Evolutionary conservation across 2,797 vertebrate species (phyloP), one percentile per base, ranked within the genome.

Genomic region (Vipera ursinii): DNA sequence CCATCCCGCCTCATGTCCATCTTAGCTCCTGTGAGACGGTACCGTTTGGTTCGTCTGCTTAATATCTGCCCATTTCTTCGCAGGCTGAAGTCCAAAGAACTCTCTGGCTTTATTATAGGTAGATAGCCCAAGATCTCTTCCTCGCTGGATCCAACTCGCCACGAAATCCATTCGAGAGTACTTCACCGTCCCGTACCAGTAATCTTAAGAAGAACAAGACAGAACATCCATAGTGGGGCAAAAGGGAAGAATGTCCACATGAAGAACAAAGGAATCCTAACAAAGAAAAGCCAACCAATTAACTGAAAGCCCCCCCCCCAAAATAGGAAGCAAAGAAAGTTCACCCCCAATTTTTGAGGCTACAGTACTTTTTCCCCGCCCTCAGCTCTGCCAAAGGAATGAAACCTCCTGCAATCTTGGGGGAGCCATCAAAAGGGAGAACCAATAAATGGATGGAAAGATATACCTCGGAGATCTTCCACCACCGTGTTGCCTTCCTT

Each of bases 51-150:
- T 91, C 86, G 55, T n/a, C 28, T 44, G 86, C 10, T 20, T 32
- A 24, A 88, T 90, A 6, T 82, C 90, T 26, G 17, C 5, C 98
- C 98, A 99, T 5, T 94, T 97, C 22, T 94, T 94, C 1, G 98
- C 95, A 14, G 97, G 95, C 3, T 93, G 12, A 92, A 99, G 91
- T 90, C 97, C 97, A 89, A 99, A 97, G 57, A 93, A 97, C 86
- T 97, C 95, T 92, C 98, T 97, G 94, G 98, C 97, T 94, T 98
- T 97, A 44, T 91, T 98, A 90, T 99, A 99, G 94, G 98, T 98
- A n/a, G 97, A 97, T n/a, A 99, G 96, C 28, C 99, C 99, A 86
- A 98, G 98, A 95, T 99, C 99, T 92, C 99, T 94, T 24, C 98
- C 99, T 1, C 98, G 98, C 92, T 99, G 99, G 91, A 99, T 95